These are phyloP conservation scores for Drosophila tropicalis DNA, from an alignment of 1,140 invertebrate species.

Conservation along the genomic window DNA sequence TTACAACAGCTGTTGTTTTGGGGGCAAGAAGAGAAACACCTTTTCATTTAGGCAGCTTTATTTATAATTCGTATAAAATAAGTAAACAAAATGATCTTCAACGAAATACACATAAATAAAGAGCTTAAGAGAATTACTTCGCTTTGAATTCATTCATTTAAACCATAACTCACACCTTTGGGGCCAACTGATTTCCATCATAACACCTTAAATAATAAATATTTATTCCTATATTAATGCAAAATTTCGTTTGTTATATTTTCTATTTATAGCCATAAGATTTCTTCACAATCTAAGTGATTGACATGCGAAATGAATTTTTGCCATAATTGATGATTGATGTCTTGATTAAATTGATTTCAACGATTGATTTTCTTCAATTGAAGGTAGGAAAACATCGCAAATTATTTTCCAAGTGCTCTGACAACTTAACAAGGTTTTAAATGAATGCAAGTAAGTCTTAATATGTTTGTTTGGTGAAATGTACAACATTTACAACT, in stretches of 20 bases:
- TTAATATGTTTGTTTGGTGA: not conserved
- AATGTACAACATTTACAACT: not conserved
- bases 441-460: not conserved
- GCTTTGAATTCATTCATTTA: not conserved
- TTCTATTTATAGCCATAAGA: not conserved
- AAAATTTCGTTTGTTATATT: slow-evolving; percentile 17
- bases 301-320: slow-evolving; percentile 52
- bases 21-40: not conserved
- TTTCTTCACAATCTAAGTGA: slow-evolving; percentile 31
- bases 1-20: not conserved
- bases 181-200: slow-evolving; percentile 3
- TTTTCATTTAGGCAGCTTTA: not conserved
- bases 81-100: slow-evolving; percentile 67
- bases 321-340: slow-evolving; percentile 51
- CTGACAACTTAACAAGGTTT: not conserved
- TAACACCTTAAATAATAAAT: slow-evolving; percentile 19
- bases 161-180: not conserved
- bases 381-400: not conserved
- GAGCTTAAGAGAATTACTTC: slow-evolving; percentile 35
- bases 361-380: slow-evolving; percentile 1
- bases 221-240: slow-evolving; percentile 22
- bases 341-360: slow-evolving; percentile 43
- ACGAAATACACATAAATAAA: slow-evolving; percentile 54
- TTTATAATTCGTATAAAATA: slow-evolving; percentile 25
- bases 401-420: too few relatives aligned